phyloP scores from a whole-genome alignment of 2,888 invertebrate genomes.

The Rhagonycha fulva region DNA sequence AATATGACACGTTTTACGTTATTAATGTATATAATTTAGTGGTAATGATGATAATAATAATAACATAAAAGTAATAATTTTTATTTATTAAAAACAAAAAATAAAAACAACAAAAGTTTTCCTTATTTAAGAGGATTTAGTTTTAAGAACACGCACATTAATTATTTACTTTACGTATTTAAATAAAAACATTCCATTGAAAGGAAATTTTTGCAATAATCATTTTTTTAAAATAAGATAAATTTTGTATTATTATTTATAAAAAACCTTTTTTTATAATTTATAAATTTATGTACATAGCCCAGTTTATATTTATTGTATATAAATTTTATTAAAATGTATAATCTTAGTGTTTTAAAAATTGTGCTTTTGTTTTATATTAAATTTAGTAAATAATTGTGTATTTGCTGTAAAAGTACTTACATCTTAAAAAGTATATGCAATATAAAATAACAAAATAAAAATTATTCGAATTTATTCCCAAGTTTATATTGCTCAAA shows the following conservation, averaged over 20 bases:
- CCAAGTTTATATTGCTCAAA: background rate
- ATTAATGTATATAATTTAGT: background rate
- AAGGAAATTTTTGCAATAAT: slow-evolving; percentile 5
- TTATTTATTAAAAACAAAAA: background rate
- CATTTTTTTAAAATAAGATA: background rate
- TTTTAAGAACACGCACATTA: background rate
- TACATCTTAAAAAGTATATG: slow-evolving; percentile 1
- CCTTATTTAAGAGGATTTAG: background rate
- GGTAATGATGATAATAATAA: background rate
- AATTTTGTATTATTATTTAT: slow-evolving; percentile 15
- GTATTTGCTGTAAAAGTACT: slow-evolving; percentile 3
- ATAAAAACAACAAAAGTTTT: background rate
- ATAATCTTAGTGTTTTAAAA: slow-evolving; percentile 35
- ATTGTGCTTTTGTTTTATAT: slow-evolving; percentile 26
- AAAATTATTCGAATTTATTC: slow-evolving; percentile 19
- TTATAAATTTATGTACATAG: slow-evolving; percentile 43
- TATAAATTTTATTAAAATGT: slow-evolving; percentile 47
- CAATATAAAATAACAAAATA: slow-evolving; percentile 3
- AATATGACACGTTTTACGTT: background rate
- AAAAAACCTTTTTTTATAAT: slow-evolving; percentile 32
- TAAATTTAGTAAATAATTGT: slow-evolving; percentile 1
- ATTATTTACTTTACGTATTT: background rate
- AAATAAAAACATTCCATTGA: background rate
- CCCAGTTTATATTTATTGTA: slow-evolving; percentile 43
- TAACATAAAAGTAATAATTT: background rate